Evolutionary conservation across 2,113 vertebrate genomes (phyloP).

Genomic region (Rhea pennata): DNA sequence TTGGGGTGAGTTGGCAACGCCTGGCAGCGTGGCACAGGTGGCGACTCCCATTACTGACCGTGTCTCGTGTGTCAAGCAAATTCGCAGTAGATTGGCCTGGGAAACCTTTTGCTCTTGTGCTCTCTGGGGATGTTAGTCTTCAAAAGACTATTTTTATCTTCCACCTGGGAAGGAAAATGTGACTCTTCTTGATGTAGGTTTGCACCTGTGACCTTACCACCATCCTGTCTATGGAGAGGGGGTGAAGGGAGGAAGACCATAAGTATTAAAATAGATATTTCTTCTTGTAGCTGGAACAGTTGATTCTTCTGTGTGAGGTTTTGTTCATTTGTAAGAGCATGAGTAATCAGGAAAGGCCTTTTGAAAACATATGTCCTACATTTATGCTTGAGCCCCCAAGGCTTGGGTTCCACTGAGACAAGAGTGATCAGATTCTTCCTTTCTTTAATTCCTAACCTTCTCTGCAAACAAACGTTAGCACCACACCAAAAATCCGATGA

Average conservation of each 20-base stretch:
- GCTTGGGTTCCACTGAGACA: background rate
- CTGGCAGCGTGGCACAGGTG: background rate
- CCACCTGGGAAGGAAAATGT: background rate
- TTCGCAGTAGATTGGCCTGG: background rate
- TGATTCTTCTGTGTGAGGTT: background rate
- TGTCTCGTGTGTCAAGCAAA: background rate
- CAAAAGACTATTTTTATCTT: background rate
- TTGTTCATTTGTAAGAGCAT: background rate
- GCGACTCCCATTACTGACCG: background rate
- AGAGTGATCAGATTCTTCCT: background rate
- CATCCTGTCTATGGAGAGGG: too few relatives aligned
- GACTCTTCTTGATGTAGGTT: background rate
- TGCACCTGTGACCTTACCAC: background rate
- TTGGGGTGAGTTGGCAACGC: background rate
- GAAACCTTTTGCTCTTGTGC: background rate
- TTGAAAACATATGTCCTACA: background rate
- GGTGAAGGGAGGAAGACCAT: background rate
- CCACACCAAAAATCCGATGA: background rate
- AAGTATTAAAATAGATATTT: background rate
- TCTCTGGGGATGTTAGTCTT: background rate
- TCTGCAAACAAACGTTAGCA: background rate
- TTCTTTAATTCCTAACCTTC: background rate
- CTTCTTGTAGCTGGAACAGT: background rate
- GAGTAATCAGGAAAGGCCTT: background rate
- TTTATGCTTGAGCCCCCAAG: background rate